A percentile compares a stretch with the other conserved stretches of the same genome.
Evolutionary conservation across 2,113 vertebrate genomes (phyloP).

Genomic region (Anser cygnoides): DNA sequence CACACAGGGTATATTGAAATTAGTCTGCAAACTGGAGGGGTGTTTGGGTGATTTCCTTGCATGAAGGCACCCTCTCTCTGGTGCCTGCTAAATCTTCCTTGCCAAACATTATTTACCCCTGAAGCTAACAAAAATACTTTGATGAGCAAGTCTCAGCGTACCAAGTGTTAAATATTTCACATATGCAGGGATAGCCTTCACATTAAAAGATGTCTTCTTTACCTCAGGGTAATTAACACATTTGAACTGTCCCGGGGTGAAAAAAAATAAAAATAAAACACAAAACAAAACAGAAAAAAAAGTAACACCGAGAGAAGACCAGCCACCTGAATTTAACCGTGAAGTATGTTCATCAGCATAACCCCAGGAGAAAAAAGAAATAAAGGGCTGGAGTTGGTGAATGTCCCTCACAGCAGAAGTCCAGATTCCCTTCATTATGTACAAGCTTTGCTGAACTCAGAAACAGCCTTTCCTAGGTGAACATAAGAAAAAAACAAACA

Average conservation of each 20-base stretch:
- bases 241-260: slow-evolving; percentile 41
- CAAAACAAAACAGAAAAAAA: neutral
- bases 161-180: slow-evolving; percentile 66
- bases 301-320: neutral
- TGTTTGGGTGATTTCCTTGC: slow-evolving; percentile 20
- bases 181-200: slow-evolving; percentile 47
- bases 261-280: neutral
- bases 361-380: neutral
- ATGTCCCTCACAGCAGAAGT: neutral
- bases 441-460: neutral
- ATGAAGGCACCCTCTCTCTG: slow-evolving; percentile 5
- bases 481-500: neutral
- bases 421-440: neutral
- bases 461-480: neutral
- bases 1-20: neutral
- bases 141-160: slow-evolving; percentile 67
- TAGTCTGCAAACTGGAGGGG: neutral
- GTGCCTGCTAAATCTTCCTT: slow-evolving; percentile 35
- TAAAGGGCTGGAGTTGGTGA: neutral
- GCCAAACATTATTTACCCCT: slow-evolving; percentile 66
- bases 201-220: slow-evolving; percentile 49
- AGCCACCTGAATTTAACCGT: neutral
- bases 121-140: slow-evolving; percentile 54
- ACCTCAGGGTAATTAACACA: slow-evolving; percentile 15
- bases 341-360: neutral